Percentiles rank a stretch among this genome's conserved stretches.
Evolutionary conservation across 2,888 invertebrate genomes (phyloP).

Genomic region (Luffia ferchaultella): DNA sequence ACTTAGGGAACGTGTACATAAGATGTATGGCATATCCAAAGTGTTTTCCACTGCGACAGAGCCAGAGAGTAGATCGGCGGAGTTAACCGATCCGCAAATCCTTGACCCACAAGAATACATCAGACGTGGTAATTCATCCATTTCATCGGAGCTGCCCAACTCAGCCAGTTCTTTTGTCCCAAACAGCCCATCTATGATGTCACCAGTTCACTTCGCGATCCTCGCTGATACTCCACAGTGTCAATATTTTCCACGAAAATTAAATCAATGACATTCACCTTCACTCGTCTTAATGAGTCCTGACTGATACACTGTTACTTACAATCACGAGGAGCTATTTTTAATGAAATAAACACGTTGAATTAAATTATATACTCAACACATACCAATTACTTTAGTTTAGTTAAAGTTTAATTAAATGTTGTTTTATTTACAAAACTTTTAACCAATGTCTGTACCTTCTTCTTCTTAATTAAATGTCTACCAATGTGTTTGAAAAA

Average conservation of each 20-base stretch:
- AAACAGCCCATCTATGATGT: neutral
- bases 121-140: neutral
- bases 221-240: slow-evolving; percentile 11
- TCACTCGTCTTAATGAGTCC: slow-evolving; percentile 3
- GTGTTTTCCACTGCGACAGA: neutral
- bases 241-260: slow-evolving; percentile 13
- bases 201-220: neutral
- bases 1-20: no score
- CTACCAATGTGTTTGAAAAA: no score
- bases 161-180: neutral
- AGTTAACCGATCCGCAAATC: neutral
- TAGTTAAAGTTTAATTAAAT: no score
- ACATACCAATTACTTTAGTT: no score
- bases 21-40: neutral
- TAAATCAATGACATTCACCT: slow-evolving; percentile 9
- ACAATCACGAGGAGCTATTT: no score
- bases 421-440: no score
- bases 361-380: no score
- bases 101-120: neutral
- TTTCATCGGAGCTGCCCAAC: no score
- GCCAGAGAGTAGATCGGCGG: neutral
- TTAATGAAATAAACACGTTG: no score
- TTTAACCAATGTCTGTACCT: no score
- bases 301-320: slow-evolving; percentile 9
- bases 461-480: no score